Conservation (phyloP, 1,140 invertebrate species). For the Ctenoplectra terminalis region DNA sequence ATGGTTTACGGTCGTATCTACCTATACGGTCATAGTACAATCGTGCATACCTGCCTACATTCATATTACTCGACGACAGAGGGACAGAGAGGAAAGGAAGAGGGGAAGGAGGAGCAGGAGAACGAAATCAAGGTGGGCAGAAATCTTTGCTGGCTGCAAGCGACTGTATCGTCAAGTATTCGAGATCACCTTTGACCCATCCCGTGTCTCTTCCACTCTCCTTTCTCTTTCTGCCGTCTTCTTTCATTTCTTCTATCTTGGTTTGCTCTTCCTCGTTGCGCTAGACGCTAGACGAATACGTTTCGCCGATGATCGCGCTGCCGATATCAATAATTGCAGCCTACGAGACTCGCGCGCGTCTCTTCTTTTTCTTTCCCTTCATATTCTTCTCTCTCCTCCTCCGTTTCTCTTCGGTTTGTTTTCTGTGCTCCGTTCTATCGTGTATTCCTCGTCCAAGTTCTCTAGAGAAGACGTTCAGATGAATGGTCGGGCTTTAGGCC, state of each 20-base stretch:
- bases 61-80: slow-evolving; percentile 46
- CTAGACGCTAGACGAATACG: slow-evolving; percentile 49
- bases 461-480: neutral
- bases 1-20: slow-evolving; percentile 65
- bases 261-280: slow-evolving; percentile 44
- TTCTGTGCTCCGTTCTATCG: neutral
- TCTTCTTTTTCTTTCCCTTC: slow-evolving; percentile 25
- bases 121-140: slow-evolving; percentile 60
- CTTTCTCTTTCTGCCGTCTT: slow-evolving; percentile 10
- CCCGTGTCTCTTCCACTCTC: slow-evolving; percentile 36
- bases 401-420: neutral
- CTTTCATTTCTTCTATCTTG: slow-evolving; percentile 22
- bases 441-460: neutral
- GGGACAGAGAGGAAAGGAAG: slow-evolving; percentile 4
- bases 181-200: slow-evolving; percentile 58
- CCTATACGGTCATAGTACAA: slow-evolving; percentile 45
- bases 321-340: slow-evolving; percentile 71
- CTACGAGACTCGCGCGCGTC: slow-evolving; percentile 47
- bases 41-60: slow-evolving; percentile 50
- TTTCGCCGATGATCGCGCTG: slow-evolving; percentile 64
- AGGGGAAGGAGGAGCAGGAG: no score
- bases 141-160: slow-evolving; percentile 42
- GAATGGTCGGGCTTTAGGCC: neutral
- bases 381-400: neutral
- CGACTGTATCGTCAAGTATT: slow-evolving; percentile 48